Percentiles rank a stretch among this genome's conserved stretches.
phyloP scores from a whole-genome alignment of 2,888 invertebrate genomes.

The Phragmatobia fuliginosa region DNA sequence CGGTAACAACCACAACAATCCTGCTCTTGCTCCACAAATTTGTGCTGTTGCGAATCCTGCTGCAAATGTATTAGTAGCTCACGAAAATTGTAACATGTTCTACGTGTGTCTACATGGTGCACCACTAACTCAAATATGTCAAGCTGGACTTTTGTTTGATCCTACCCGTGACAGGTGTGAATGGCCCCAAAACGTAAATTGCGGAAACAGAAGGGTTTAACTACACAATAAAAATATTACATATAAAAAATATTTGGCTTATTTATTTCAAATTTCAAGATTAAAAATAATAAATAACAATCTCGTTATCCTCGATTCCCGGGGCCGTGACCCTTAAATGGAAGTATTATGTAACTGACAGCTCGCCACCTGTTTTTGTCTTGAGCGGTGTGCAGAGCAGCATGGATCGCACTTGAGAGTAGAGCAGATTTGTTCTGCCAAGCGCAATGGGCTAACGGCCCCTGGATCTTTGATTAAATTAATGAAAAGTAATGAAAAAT shows the following conservation, averaged over 20 bases:
- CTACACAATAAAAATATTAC: background rate
- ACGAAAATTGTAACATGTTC: conserved; percentile 63
- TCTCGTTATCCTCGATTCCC: no score
- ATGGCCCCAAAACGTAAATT: conserved; percentile 61
- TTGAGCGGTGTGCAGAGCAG: no score
- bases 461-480: no score
- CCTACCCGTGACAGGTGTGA: conserved; percentile 55
- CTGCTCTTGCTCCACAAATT: conserved; percentile 51
- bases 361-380: no score
- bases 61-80: conserved; percentile 52
- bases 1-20: conserved; percentile 38
- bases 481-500: no score
- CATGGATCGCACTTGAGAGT: no score
- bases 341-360: no score
- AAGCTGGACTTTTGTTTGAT: conserved; percentile 52
- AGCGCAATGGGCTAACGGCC: no score
- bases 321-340: no score
- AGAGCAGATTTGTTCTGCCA: no score
- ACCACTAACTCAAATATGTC: conserved; percentile 50
- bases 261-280: background rate
- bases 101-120: conserved; percentile 56
- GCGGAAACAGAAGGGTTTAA: conserved; percentile 37
- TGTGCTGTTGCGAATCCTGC: conserved; percentile 53
- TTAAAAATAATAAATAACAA: no score
- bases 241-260: background rate